phyloP scores from a whole-genome alignment of 2,888 invertebrate genomes.

The Drosophila longiperda region DNA sequence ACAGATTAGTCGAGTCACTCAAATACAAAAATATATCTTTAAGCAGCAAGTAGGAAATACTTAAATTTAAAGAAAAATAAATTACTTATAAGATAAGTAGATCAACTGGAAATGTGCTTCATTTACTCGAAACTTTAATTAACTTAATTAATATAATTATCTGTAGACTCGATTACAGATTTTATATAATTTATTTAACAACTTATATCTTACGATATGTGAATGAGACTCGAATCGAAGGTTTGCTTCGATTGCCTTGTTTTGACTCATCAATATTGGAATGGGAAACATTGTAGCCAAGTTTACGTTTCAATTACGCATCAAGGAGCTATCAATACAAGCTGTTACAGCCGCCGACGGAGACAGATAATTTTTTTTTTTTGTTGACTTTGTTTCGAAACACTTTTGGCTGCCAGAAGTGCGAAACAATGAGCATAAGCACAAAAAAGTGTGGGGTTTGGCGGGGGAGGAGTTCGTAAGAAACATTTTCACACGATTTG shows the following conservation, averaged over 20 bases:
- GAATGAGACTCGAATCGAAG: not conserved
- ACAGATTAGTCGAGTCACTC: constrained; percentile 56
- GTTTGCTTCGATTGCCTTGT: not conserved
- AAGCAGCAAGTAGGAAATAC: not conserved
- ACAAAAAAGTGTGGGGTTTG: constrained; percentile 8
- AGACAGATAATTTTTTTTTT: constrained; percentile 72
- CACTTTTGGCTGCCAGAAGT: constrained; percentile 39
- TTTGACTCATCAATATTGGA: constrained; percentile 36
- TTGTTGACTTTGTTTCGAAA: constrained; percentile 13
- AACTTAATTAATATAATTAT: not conserved
- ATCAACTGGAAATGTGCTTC: not conserved
- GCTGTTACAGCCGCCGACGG: constrained; percentile 66
- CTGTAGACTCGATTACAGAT: not conserved
- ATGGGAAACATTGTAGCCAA: constrained; percentile 51
- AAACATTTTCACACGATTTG: constrained; percentile 72
- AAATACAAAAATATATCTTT: not conserved
- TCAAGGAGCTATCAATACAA: constrained; percentile 81
- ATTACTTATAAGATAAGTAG: not conserved
- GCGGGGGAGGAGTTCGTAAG: not conserved
- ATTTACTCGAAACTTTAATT: not conserved
- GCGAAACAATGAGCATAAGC: constrained; percentile 47
- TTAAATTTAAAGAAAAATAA: not conserved
- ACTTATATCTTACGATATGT: not conserved
- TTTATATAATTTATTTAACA: not conserved
- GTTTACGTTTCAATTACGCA: constrained; percentile 82